phyloP scores from a whole-genome alignment of 1,140 invertebrate genomes.

The Cydia splendana region DNA sequence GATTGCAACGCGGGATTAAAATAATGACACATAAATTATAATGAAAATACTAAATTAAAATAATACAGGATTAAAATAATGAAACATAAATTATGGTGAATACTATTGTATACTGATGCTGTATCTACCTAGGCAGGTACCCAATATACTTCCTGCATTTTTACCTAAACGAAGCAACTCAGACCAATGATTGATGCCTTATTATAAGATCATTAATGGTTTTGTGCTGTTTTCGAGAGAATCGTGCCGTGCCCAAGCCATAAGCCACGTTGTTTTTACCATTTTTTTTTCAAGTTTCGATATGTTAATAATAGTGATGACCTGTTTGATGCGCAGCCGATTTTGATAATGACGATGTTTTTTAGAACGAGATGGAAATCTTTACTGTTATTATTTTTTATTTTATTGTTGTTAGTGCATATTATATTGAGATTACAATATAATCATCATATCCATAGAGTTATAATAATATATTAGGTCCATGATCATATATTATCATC shows the following conservation, averaged over 20 bases:
- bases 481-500: too few species aligned
- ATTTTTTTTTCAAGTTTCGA: constrained; percentile 14
- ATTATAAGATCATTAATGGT: constrained; percentile 24
- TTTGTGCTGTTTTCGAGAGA: not conserved
- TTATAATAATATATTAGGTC: too few species aligned
- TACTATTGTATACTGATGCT: too few species aligned
- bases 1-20: too few species aligned
- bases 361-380: not conserved
- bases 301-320: constrained; percentile 26
- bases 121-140: too few species aligned
- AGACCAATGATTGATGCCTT: constrained; percentile 3
- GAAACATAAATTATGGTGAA: too few species aligned
- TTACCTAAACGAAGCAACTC: not conserved
- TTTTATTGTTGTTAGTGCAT: not conserved
- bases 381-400: not conserved
- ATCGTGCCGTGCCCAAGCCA: constrained; percentile 15
- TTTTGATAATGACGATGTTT: not conserved
- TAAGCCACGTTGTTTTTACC: constrained; percentile 12
- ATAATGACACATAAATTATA: too few species aligned
- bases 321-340: constrained; percentile 1
- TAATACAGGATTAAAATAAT: too few species aligned
- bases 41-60: too few species aligned
- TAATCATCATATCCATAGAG: too few species aligned
- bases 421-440: not conserved
- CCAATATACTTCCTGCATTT: too few species aligned